Base-by-base conservation (phyloP, 2,113 vertebrate species). In the Colistium nudipinnis region DNA sequence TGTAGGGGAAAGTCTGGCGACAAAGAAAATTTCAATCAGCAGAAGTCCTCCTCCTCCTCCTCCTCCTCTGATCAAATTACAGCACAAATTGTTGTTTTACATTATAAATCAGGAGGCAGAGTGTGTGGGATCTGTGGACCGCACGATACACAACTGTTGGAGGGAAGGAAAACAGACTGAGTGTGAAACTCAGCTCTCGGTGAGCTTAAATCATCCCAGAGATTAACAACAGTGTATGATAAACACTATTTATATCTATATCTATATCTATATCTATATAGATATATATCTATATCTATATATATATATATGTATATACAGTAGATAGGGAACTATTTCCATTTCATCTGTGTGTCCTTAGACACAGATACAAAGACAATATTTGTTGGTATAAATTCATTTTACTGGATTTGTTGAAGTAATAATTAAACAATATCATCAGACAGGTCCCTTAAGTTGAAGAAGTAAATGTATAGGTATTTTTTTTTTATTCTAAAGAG, bases 1-100 rank as follows among this genome's bases (percentile, higher is more conserved):
- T 81, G 81, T 64, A 78, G 51, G 45, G 60, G 59, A 82, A 80
- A 79, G 65, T 68, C 70, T 83, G 81, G 57, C 45, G 74, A 75
- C 67, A 44, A n/a, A 27, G 35, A 39, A 66, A 60, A 83, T 55
- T 78, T 72, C 44, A 81, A 56, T 84, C 82, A 84, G 67, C 62
- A 85, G 60, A 62, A 78, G 78, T 67, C 57, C 60, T n/a, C n/a
- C n/a, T n/a, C n/a, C n/a, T n/a, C n/a, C n/a, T n/a, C n/a, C 55
- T 44, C 20, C 36, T 57, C 56, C 68, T 60, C 72, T 38, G 38
- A 70, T 77, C 44, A 76, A 82, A 84, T 76, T 49, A 71, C 2
- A 28, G 55, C 74, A 61, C 49, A 71, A 59, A 76, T 70, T 65
- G 71, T 69, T 53, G 59, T 47, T 10, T 61, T 52, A 41, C 38